Base-by-base conservation (phyloP, 2,113 vertebrate species). In the Balaenoptera acutorostrata region DNA sequence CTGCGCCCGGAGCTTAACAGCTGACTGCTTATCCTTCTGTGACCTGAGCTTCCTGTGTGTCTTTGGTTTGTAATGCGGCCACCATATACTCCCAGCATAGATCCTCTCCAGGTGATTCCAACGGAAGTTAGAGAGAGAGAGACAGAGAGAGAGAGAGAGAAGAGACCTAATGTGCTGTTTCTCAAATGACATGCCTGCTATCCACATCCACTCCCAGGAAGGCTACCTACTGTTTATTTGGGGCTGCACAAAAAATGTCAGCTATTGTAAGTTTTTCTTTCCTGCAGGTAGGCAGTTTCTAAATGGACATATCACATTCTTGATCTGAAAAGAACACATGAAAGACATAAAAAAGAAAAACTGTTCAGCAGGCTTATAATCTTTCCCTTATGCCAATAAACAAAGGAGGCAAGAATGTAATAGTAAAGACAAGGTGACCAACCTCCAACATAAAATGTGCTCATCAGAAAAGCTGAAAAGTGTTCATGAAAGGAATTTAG, bases 201-300 rank as follows among this genome's bases (percentile, higher is more conserved):
- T 84, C 97, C 93, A 68, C 97, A 61, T 80, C 97, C 92, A 68
- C 97, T 96, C 94, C 95, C 95, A 93, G 71, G 90, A 95, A 97
- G 96, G 83, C 93, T 92, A 49, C 41, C 93, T 97, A 7, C 80
- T 94, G 83, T 97, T 98, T 98, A 96, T 98, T 97, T 98, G 97
- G 96, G 89, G 85, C 80, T 72, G 80, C 71, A 33, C 88, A 15
- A 96, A 98, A 98, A 97, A 55, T 66, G 96, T 96, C 98, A 96
- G 97, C 97, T 89, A 92, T 98, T 94, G n/a, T 78, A 55, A 55
- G 61, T 57, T 92, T 92, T 92, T 71, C 84, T 91, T 57, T 82
- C 46, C 1, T 0, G 6, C 49, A 87, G 85, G 95, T 80, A 72
- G 90, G 93, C 88, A 95, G 59, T 80, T 97, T 93, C 98, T 97